Evolutionary conservation across 2,888 invertebrate species (phyloP).

Genomic region (Epirrita christyi): DNA sequence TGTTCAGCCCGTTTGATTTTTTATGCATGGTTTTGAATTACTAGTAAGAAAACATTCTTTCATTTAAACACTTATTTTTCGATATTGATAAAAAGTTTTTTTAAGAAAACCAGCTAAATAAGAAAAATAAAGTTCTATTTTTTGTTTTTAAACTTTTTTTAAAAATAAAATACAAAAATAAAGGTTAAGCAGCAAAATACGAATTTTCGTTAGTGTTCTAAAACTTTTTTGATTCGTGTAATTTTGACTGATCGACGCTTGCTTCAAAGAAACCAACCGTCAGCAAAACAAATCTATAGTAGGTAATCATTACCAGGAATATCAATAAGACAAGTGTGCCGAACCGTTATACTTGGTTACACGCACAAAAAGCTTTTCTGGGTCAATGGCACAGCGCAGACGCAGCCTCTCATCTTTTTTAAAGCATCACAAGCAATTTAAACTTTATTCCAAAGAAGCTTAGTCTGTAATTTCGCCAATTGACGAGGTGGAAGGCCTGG

Average conservation of each 20-base stretch:
- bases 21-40: too few species aligned
- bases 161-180: not conserved
- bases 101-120: too few species aligned
- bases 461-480: slow-evolving; percentile 2
- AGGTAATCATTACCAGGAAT: slow-evolving; percentile 67
- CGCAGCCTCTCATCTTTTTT: slow-evolving; percentile 43
- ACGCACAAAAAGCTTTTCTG: slow-evolving; percentile 76
- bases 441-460: slow-evolving; percentile 16
- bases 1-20: too few species aligned
- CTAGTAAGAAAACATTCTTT: too few species aligned
- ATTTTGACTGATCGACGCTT: not conserved
- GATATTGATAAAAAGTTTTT: too few species aligned
- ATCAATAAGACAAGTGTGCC: slow-evolving; percentile 80
- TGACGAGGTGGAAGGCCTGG: not conserved
- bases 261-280: slow-evolving; percentile 14
- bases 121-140: too few species aligned
- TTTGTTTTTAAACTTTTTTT: not conserved
- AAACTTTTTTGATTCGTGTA: not conserved
- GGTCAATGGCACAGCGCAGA: slow-evolving; percentile 77
- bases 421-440: slow-evolving; percentile 5
- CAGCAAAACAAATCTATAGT: slow-evolving; percentile 49
- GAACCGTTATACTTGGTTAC: slow-evolving; percentile 67
- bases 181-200: not conserved
- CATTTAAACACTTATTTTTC: too few species aligned
- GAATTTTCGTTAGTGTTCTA: not conserved